These are phyloP conservation scores for Machimus rusticus DNA, from an alignment of 2,888 invertebrate species.

Conservation along the genomic window DNA sequence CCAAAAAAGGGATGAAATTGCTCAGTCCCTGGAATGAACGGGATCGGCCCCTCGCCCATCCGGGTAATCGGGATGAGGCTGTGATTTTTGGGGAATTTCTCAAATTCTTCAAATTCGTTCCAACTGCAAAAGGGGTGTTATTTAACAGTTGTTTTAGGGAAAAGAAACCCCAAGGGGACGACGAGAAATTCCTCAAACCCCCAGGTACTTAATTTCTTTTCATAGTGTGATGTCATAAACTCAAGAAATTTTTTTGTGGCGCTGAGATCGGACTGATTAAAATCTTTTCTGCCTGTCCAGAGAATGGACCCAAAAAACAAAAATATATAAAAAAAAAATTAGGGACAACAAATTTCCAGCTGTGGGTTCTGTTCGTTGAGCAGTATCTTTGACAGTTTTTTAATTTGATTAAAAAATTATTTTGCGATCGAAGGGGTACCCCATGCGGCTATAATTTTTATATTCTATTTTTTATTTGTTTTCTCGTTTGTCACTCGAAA, in stretches of 20 bases:
- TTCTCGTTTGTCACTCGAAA: too few species aligned
- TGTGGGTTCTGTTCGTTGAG: not conserved
- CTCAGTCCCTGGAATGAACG: not conserved
- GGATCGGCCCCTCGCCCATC: not conserved
- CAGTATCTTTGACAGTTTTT: not conserved
- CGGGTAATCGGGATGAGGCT: not conserved
- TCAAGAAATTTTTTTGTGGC: not conserved
- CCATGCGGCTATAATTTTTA: too few species aligned
- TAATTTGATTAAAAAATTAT: not conserved
- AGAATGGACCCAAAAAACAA: not conserved
- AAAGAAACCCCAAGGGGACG: too few species aligned
- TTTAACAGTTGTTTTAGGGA: too few species aligned
- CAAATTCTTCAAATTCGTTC: not conserved
- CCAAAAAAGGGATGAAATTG: not conserved
- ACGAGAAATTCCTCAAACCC: too few species aligned
- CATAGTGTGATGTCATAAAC: too few species aligned
- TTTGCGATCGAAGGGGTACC: too few species aligned
- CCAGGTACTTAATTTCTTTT: too few species aligned
- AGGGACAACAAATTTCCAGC: not conserved
- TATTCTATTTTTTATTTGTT: too few species aligned
- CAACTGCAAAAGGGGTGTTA: not conserved
- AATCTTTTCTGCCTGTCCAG: not conserved
- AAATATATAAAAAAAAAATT: not conserved
- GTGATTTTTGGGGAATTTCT: not conserved
- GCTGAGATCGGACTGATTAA: not conserved